These are phyloP conservation scores for Micromussa lordhowensis DNA, from an alignment of 92 coral and sea anemone genomes.

Conservation along the genomic window DNA sequence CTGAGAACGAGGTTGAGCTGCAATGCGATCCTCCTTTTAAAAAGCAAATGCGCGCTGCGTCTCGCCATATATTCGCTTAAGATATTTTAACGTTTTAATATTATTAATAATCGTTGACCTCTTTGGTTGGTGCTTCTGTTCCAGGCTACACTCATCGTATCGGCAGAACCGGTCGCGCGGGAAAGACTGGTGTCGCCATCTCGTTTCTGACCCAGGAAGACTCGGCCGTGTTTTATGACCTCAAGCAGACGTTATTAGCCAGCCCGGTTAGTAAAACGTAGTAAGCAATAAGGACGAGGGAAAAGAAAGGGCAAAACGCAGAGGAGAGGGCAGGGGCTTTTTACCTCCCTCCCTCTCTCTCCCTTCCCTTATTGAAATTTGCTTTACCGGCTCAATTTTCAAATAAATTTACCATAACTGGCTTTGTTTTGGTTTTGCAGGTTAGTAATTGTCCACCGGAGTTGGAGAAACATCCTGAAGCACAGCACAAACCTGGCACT, in stretches of 20 bases:
- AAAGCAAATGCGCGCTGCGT: too few species aligned
- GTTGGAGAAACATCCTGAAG: constrained; percentile 95
- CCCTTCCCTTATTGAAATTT: background rate
- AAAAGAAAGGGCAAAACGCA: background rate
- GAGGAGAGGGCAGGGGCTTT: background rate
- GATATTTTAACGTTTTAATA: too few species aligned
- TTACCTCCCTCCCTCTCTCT: background rate
- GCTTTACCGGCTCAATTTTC: background rate
- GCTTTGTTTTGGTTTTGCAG: constrained; percentile 50
- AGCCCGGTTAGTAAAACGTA: constrained; percentile 80
- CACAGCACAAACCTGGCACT: constrained; percentile 98
- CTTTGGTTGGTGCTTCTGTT: background rate
- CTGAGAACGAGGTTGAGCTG: too few species aligned
- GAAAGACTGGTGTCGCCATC: constrained; percentile 93
- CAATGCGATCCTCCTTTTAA: background rate
- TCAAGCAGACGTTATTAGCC: constrained; percentile 83
- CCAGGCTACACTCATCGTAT: constrained; percentile 98
- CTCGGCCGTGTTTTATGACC: constrained; percentile 92
- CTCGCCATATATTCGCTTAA: too few species aligned
- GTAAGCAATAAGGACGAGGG: background rate
- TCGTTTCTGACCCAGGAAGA: constrained; percentile 91
- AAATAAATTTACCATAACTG: too few species aligned
- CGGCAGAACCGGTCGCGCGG: constrained; percentile 99
- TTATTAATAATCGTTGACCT: background rate
- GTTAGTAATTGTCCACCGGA: constrained; percentile 92